phyloP scores from a whole-genome alignment of 2,888 invertebrate species.

The Hyalella azteca region DNA sequence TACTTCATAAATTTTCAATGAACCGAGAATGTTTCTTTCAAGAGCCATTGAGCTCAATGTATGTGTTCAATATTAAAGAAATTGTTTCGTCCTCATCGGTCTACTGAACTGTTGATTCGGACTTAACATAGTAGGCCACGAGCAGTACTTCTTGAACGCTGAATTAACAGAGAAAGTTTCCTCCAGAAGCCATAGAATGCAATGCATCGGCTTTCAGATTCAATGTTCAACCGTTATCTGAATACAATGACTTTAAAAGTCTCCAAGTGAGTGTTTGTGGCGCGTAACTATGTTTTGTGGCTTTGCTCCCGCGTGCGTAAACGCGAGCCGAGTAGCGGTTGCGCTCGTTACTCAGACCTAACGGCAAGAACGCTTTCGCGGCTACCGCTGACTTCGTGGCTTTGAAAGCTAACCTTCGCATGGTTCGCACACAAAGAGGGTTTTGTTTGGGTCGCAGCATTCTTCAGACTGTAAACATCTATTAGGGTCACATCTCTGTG shows the following conservation, averaged over 20 bases:
- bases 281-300: neutral
- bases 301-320: neutral
- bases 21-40: no score
- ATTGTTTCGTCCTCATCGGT: neutral
- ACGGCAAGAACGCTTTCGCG: neutral
- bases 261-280: neutral
- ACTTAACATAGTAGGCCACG: neutral
- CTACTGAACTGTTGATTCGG: neutral
- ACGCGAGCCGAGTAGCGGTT: neutral
- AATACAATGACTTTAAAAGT: neutral
- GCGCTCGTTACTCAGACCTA: constrained; percentile 14
- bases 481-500: neutral
- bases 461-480: neutral
- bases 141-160: neutral
- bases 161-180: neutral
- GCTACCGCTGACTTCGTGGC: neutral
- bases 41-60: no score
- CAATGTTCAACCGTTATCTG: neutral
- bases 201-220: neutral
- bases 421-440: neutral
- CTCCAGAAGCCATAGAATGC: neutral
- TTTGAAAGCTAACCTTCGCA: constrained; percentile 2
- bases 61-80: no score
- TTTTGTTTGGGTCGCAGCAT: neutral
- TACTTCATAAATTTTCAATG: no score